Percentiles rank a stretch among this genome's conserved stretches.
These are phyloP conservation scores for Drosophila rubida DNA, from an alignment of 2,888 invertebrate species.

Conservation along the genomic window DNA sequence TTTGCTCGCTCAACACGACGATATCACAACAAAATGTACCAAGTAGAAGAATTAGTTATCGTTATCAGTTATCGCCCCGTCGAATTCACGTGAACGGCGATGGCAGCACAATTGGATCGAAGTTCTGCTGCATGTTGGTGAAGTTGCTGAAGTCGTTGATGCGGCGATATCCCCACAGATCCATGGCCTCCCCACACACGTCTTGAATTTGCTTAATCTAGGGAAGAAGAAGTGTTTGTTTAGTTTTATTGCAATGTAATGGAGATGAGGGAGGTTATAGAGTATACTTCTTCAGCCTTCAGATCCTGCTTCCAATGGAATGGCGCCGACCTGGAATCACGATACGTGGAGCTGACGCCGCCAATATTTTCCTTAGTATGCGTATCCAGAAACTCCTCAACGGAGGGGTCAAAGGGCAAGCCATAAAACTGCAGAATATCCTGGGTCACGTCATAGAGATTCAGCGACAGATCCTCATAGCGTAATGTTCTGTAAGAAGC, in stretches of 20 bases:
- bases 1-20: conserved; percentile 79
- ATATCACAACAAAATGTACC: conserved; percentile 81
- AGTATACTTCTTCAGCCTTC: conserved; percentile 88
- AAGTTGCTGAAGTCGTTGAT: conserved; percentile 87
- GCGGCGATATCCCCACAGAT: conserved; percentile 92
- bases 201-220: conserved; percentile 86
- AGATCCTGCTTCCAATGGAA: conserved; percentile 94
- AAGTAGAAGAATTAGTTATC: conserved; percentile 76
- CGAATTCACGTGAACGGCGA: conserved; percentile 84
- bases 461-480: conserved; percentile 93
- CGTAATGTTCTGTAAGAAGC: conserved; percentile 88
- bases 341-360: conserved; percentile 93
- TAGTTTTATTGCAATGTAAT: neutral
- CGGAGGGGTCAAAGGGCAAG: conserved; percentile 88
- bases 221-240: neutral
- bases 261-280: neutral
- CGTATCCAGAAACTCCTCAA: conserved; percentile 91
- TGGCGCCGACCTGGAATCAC: conserved; percentile 93
- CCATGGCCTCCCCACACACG: conserved; percentile 91
- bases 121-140: conserved; percentile 84
- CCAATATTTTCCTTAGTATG: conserved; percentile 93
- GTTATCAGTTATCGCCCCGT: conserved; percentile 59
- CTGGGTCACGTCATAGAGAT: conserved; percentile 89
- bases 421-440: conserved; percentile 91
- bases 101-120: conserved; percentile 86